Percentiles rank a stretch among this genome's conserved stretches.
These are phyloP conservation scores for Lepus timidus DNA, from an alignment of 2,113 vertebrate genomes.

Conservation along the genomic window DNA sequence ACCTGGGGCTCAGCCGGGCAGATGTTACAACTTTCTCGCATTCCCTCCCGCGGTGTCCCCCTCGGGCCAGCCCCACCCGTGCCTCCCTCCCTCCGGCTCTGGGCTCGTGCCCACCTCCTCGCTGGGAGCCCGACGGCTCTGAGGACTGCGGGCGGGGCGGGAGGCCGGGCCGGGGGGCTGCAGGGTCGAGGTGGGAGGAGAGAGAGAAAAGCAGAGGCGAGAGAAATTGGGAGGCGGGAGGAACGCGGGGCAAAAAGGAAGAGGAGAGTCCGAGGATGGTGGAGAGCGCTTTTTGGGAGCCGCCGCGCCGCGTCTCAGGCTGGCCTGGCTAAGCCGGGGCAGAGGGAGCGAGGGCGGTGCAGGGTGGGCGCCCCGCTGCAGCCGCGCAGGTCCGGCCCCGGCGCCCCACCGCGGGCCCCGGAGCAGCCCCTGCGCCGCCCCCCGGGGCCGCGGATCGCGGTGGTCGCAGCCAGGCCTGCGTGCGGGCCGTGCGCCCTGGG, in stretches of 20 bases:
- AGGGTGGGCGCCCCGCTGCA: constrained; percentile 22
- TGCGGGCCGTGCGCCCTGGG: constrained; percentile 66
- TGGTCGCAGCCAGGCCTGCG: neutral
- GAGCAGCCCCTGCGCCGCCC: neutral
- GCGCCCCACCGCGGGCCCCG: accelerated
- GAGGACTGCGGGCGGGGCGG: constrained; percentile 66
- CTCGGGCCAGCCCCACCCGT: constrained; percentile 45
- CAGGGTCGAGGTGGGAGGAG: constrained; percentile 59
- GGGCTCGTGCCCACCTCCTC: constrained; percentile 74
- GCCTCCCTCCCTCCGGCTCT: constrained; percentile 57
- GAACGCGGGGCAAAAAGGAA: constrained; percentile 31
- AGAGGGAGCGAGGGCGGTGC: neutral
- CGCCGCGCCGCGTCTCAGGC: constrained; percentile 42
- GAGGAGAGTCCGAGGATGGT: constrained; percentile 67
- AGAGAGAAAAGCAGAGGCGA: constrained; percentile 57
- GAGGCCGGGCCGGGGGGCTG: constrained; percentile 66
- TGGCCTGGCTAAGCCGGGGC: constrained; percentile 58
- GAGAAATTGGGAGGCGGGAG: constrained; percentile 74
- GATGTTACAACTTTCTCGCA: constrained; percentile 76
- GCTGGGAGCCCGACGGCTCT: constrained; percentile 7
- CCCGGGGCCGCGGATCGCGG: neutral
- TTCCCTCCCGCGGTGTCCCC: constrained; percentile 56
- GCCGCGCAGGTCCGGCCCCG: neutral
- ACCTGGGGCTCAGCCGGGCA: constrained; percentile 69
- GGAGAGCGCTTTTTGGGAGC: constrained; percentile 60